Percentiles rank a stretch among this genome's conserved stretches.
Evolutionary conservation across 2,113 vertebrate species (phyloP).

Genomic region (Ciconia stormi): DNA sequence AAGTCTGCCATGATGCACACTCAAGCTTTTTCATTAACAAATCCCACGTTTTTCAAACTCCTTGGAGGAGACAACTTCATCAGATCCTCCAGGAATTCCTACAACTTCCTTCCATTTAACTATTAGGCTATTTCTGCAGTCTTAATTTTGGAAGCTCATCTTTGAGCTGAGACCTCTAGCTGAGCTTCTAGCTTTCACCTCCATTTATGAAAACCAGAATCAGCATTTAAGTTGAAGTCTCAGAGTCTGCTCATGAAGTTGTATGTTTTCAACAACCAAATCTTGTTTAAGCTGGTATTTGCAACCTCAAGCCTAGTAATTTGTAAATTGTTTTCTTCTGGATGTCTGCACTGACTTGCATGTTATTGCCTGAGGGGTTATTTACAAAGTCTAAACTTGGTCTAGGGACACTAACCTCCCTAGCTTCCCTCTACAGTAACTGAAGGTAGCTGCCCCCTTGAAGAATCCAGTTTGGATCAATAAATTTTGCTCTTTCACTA

Average conservation of each 20-base stretch:
- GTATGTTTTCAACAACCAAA: constrained; percentile 28
- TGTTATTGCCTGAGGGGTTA: background rate
- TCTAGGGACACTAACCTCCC: background rate
- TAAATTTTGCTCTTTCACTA: background rate
- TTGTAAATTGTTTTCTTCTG: constrained; percentile 52
- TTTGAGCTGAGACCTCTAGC: background rate
- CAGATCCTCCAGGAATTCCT: background rate
- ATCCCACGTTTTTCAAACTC: background rate
- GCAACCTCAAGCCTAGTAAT: background rate
- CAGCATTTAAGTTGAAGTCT: background rate
- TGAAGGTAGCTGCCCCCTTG: background rate
- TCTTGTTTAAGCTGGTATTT: constrained; percentile 35
- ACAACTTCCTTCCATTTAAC: background rate
- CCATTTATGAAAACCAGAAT: constrained; percentile 1
- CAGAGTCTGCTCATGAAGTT: background rate
- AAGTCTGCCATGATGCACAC: background rate
- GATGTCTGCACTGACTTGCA: background rate
- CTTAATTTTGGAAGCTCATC: background rate
- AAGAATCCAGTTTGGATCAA: background rate
- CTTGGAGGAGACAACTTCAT: background rate
- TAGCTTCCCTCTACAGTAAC: background rate
- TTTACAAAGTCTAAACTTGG: background rate
- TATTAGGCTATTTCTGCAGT: background rate
- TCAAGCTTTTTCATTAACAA: background rate
- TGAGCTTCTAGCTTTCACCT: constrained; percentile 5